A percentile compares a stretch with the other conserved stretches of the same genome.
Conservation (phyloP, 2,113 vertebrate genomes). For the Halcyon malimbica region DNA sequence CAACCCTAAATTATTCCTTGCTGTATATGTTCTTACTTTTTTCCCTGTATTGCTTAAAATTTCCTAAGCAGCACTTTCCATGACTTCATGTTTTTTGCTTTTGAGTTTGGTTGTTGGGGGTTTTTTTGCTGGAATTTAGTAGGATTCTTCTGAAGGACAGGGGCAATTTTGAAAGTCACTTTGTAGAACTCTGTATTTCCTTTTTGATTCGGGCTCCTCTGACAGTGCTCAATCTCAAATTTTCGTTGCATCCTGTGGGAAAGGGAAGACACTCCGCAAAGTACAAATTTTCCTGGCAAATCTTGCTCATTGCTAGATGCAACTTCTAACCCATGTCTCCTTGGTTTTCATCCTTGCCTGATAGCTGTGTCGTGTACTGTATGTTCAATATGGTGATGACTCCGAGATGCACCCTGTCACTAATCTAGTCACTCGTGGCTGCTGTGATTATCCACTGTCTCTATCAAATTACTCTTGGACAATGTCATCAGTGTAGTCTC, state of each 20-base stretch:
- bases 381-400: not conserved
- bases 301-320: not conserved
- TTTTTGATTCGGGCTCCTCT: not conserved
- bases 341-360: not conserved
- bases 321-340: not conserved
- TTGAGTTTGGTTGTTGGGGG: not conserved
- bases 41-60: not conserved
- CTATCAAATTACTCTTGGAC: constrained; percentile 42
- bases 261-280: not conserved
- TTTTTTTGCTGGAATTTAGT: not conserved
- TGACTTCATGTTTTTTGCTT: not conserved
- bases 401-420: not conserved
- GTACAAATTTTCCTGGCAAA: not conserved
- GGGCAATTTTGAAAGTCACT: not conserved
- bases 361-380: rapidly evolving
- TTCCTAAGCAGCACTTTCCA: not conserved
- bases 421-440: constrained; percentile 26
- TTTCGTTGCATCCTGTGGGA: not conserved
- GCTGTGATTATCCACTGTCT: constrained; percentile 58
- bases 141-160: not conserved
- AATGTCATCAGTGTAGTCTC: constrained; percentile 15
- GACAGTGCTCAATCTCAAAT: not conserved
- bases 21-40: not conserved
- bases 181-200: not conserved
- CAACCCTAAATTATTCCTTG: not conserved